Evolutionary conservation across 2,888 invertebrate genomes (phyloP).

Genomic region (Acanthopleura granulata): DNA sequence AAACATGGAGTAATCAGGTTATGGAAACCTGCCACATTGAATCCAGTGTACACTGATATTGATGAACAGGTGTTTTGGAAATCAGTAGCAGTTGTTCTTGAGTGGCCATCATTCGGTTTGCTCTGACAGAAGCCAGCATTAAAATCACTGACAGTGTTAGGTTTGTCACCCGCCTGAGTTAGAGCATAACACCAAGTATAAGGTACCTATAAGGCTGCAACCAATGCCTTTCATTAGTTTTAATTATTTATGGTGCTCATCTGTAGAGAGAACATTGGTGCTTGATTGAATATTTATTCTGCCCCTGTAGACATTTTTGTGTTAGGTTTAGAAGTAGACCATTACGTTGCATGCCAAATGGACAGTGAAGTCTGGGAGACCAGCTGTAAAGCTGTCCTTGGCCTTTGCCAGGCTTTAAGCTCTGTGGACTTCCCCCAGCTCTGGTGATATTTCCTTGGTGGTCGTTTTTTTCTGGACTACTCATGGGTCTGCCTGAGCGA

Average conservation of each 20-base stretch:
- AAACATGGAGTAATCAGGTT: no score
- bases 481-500: slow-evolving; percentile 10
- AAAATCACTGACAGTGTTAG: no score
- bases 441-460: slow-evolving; percentile 1
- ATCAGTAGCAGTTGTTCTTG: no score
- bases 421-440: background rate
- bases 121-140: no score
- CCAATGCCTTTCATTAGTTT: background rate
- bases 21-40: no score
- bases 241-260: background rate
- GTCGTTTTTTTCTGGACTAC: background rate
- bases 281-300: background rate
- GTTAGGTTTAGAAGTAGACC: background rate
- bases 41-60: no score
- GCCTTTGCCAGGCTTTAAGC: background rate
- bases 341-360: background rate
- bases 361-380: background rate
- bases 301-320: background rate
- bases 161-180: no score
- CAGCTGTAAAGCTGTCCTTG: background rate
- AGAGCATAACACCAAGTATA: no score
- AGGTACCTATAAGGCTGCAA: background rate
- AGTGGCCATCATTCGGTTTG: no score
- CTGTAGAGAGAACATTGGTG: background rate
- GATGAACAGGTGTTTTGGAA: no score